A percentile compares a stretch with the other conserved stretches of the same genome.
phyloP scores from a whole-genome alignment of 2,113 vertebrate species.

The Bufo gargarizans region DNA sequence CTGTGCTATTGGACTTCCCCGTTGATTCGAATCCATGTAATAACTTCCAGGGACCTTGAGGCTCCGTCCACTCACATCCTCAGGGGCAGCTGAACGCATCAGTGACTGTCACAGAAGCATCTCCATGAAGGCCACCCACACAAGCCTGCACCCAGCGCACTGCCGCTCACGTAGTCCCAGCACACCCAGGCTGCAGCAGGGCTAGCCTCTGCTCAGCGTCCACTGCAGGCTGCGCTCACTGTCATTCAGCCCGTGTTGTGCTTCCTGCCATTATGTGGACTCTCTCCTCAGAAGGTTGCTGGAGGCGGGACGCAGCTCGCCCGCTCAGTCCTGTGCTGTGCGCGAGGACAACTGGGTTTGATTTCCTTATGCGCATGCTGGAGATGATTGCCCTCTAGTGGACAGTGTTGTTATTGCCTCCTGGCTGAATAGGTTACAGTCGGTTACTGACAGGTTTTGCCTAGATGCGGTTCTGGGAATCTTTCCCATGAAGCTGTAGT shows the following conservation, averaged over 20 bases:
- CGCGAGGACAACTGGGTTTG: slow-evolving; percentile 14
- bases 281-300: background rate
- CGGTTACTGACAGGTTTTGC: too few species aligned
- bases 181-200: slow-evolving; percentile 21
- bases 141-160: slow-evolving; percentile 26
- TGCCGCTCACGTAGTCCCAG: background rate
- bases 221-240: background rate
- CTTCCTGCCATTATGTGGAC: slow-evolving; percentile 43
- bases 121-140: slow-evolving; percentile 38
- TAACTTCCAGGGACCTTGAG: slow-evolving; percentile 42
- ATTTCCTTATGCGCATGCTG: slow-evolving; percentile 43
- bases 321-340: background rate
- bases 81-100: slow-evolving; percentile 26
- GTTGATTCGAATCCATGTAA: slow-evolving; percentile 54
- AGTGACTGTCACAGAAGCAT: slow-evolving; percentile 42
- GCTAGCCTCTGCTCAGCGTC: background rate
- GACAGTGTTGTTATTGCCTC: background rate
- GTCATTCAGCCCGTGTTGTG: slow-evolving; percentile 49
- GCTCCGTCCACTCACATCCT: slow-evolving; percentile 22
- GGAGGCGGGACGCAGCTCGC: slow-evolving; percentile 50
- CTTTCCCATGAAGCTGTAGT: too few species aligned
- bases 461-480: too few species aligned
- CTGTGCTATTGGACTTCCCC: slow-evolving; percentile 39
- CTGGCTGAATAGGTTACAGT: background rate
- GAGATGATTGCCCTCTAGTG: slow-evolving; percentile 24